Evolutionary conservation across 2,888 invertebrate species (phyloP).

Genomic region (Meganola albula): DNA sequence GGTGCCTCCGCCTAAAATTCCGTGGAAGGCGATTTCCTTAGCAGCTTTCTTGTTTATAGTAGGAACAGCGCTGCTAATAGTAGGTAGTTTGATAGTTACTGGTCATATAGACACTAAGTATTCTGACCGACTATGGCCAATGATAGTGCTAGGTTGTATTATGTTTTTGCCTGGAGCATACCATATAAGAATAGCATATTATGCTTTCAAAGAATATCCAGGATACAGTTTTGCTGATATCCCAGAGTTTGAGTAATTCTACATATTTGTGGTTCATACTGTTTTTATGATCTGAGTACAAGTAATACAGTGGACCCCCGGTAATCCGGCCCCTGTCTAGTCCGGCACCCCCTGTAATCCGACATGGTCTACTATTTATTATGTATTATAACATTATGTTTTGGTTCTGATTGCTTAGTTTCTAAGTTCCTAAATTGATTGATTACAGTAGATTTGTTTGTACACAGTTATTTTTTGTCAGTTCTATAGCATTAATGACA

Average conservation of each 20-base stretch:
- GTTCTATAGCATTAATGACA: no score
- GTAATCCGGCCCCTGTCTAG: no score
- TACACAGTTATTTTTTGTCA: no score
- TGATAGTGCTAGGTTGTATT: slow-evolving; percentile 89
- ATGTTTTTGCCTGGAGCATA: slow-evolving; percentile 96
- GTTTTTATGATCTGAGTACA: slow-evolving; percentile 13
- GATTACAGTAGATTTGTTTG: no score
- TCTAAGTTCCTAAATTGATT: no score
- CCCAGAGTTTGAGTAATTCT: slow-evolving; percentile 85
- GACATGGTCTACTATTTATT: no score
- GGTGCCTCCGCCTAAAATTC: slow-evolving; percentile 82
- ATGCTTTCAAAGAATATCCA: slow-evolving; percentile 88
- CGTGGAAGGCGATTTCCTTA: slow-evolving; percentile 89
- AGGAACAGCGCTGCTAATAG: slow-evolving; percentile 85
- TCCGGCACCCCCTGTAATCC: no score
- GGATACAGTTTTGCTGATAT: slow-evolving; percentile 93
- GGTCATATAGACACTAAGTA: slow-evolving; percentile 91
- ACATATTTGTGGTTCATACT: slow-evolving; percentile 11
- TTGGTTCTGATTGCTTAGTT: no score
- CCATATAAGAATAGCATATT: slow-evolving; percentile 91
- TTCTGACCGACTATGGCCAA: slow-evolving; percentile 91
- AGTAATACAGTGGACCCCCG: no score
- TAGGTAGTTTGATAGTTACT: slow-evolving; percentile 86
- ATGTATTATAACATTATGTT: no score
- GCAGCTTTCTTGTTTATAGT: slow-evolving; percentile 86